Evolutionary conservation across 2,797 vertebrate species (phyloP).

Genomic region (Tenualosa thibaudeaui): DNA sequence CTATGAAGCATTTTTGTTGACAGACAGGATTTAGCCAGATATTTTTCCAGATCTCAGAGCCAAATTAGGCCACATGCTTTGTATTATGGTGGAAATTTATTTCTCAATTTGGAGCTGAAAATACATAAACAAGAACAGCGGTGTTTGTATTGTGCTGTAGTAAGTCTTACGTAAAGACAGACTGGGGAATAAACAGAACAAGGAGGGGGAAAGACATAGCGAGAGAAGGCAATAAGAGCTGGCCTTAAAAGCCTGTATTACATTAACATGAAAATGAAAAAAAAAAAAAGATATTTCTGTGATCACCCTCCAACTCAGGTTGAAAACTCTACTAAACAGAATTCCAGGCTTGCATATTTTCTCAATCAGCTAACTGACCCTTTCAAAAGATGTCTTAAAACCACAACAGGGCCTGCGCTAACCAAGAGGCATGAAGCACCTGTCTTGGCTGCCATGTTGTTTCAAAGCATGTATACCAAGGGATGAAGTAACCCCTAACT

Average conservation of each 20-base stretch:
- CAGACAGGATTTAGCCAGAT: neutral
- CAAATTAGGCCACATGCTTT: neutral
- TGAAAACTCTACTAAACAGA: neutral
- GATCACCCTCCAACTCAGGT: constrained; percentile 59
- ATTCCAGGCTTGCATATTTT: neutral
- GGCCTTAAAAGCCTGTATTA: neutral
- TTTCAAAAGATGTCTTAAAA: neutral
- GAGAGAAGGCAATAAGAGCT: neutral
- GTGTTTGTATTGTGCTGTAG: neutral
- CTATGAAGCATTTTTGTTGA: neutral
- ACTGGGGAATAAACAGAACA: neutral
- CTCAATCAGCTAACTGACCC: neutral
- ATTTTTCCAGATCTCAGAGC: neutral
- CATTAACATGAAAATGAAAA: neutral
- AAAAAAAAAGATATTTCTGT: constrained; percentile 48
- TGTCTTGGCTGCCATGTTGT: neutral
- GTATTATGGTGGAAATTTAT: neutral
- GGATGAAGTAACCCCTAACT: neutral
- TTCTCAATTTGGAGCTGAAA: neutral
- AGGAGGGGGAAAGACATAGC: neutral
- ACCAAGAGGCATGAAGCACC: neutral
- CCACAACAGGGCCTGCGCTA: neutral
- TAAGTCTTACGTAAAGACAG: too few relatives aligned
- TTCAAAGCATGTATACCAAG: neutral
- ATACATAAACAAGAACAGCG: neutral